A percentile compares a stretch with the other conserved stretches of the same genome.
phyloP scores from a whole-genome alignment of 1,140 invertebrate species.

The Aradophagus sp. region DNA sequence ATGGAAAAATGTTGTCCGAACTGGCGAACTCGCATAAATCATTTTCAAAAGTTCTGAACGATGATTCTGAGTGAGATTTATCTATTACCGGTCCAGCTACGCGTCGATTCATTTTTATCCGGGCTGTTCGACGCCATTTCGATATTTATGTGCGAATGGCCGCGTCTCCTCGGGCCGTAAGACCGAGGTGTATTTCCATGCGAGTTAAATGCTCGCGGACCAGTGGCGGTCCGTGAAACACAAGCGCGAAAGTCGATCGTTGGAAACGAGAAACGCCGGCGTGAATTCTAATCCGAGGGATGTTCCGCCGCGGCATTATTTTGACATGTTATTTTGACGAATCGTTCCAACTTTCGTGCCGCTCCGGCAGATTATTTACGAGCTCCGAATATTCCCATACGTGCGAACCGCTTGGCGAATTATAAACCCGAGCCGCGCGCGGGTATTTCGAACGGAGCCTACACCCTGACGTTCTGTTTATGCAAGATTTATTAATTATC shows the following conservation, averaged over 20 bases:
- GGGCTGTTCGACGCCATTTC: conserved; percentile 21
- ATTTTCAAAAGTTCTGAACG: conserved; percentile 20
- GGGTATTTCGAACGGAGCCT: background rate
- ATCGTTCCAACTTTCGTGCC: conserved; percentile 55
- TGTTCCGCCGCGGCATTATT: conserved; percentile 54
- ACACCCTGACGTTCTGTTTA: background rate
- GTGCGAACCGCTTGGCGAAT: conserved; percentile 39
- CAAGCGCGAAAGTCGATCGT: conserved; percentile 47
- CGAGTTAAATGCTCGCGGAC: conserved; percentile 38
- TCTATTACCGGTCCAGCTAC: conserved; percentile 16
- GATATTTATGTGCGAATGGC: conserved; percentile 62
- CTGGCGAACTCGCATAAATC: conserved; percentile 15
- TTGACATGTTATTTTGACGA: conserved; percentile 65
- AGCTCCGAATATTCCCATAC: conserved; percentile 56
- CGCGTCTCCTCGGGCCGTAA: conserved; percentile 22
- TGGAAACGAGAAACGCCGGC: conserved; percentile 58
- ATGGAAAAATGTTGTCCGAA: conserved; percentile 11
- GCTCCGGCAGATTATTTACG: conserved; percentile 62
- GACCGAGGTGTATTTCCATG: conserved; percentile 42
- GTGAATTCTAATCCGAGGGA: conserved; percentile 65
- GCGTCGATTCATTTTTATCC: conserved; percentile 29
- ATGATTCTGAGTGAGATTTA: conserved; percentile 34
- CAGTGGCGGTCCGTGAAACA: conserved; percentile 37
- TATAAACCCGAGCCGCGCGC: conserved; percentile 13
- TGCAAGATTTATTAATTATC: conserved; percentile 29